phyloP scores from a whole-genome alignment of 2,888 invertebrate genomes.

The Heliconius ismenius region DNA sequence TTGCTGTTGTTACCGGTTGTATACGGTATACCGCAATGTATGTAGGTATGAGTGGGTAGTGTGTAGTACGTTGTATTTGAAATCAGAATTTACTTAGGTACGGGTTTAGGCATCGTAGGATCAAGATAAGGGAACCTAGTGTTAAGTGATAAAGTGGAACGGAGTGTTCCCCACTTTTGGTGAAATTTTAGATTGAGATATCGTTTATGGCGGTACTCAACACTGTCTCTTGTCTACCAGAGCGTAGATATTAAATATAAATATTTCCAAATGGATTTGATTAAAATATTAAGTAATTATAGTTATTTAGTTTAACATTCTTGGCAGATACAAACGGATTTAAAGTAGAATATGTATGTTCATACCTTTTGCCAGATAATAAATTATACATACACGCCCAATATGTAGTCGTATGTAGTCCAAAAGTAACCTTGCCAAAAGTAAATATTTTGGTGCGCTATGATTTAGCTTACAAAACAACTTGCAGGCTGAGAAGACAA shows the following conservation, averaged over 20 bases:
- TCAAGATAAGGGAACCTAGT: too few relatives aligned
- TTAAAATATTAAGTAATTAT: neutral
- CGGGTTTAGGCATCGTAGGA: too few relatives aligned
- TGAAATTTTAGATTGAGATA: too few relatives aligned
- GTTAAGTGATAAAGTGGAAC: too few relatives aligned
- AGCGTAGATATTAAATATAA: too few relatives aligned
- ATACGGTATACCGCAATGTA: neutral
- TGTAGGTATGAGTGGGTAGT: neutral
- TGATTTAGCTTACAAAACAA: neutral
- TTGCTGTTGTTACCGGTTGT: too few relatives aligned
- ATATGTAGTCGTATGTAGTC: neutral
- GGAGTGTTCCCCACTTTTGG: too few relatives aligned
- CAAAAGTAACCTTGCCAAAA: neutral
- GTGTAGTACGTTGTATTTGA: neutral
- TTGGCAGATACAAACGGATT: neutral
- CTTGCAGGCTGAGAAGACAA: neutral
- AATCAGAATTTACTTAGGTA: too few relatives aligned
- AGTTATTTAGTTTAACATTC: constrained; percentile 1
- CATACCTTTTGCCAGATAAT: constrained; percentile 1
- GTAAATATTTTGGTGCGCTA: constrained; percentile 7
- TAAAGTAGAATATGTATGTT: neutral
- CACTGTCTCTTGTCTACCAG: too few relatives aligned
- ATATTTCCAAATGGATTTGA: neutral
- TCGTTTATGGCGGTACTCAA: too few relatives aligned
- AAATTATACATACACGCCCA: neutral